Evolutionary conservation across 2,888 invertebrate species (phyloP), one percentile per base, ranked within the genome.

Genomic region (Phyllotreta striolata): DNA sequence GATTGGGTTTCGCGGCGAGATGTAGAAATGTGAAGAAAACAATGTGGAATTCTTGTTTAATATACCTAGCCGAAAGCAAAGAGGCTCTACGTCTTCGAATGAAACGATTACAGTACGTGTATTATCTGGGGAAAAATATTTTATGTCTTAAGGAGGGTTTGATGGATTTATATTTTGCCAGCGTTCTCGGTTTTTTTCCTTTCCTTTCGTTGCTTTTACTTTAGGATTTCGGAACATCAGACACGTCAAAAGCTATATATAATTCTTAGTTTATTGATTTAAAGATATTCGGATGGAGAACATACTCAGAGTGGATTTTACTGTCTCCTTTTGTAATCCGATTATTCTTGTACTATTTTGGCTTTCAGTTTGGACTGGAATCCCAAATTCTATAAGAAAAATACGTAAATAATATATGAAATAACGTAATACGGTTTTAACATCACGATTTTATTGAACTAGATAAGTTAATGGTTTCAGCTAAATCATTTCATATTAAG

Each of bases 21-120:
- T 49, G 57, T 49, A 57, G 57, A 57, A 56, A 58, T 58, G 58
- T 58, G 58, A 35, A 41, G 41, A 58, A 58, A 58, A 58, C 58
- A 58, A 58, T 58, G 58, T 58, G 58, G 57, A 58, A 40, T 58
- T 49, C 51, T 51, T 58, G 58, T 58, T 58, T 58, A 58, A 58
- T 58, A 58, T 41, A 51, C 58, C 51, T 35, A 41, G 49, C 58
- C 41, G 51, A 58, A 58, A 51, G 58, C 51, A 58, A 51, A 58
- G 41, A 57, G 51, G 49, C 40, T 57, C 49, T 49, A 57, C 40
- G 49, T 57, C 57, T 57, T 49, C 13, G 40, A 10, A 41, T 49
- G 40, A 58, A 57, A 51, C 58, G 58, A 58, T 58, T 58, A 58
- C 58, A 41, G 51, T 41, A 58, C 44, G 49, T 58, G 58, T 58